phyloP scores from a whole-genome alignment of 2,888 invertebrate species.

The Tuberolachnus salignus region DNA sequence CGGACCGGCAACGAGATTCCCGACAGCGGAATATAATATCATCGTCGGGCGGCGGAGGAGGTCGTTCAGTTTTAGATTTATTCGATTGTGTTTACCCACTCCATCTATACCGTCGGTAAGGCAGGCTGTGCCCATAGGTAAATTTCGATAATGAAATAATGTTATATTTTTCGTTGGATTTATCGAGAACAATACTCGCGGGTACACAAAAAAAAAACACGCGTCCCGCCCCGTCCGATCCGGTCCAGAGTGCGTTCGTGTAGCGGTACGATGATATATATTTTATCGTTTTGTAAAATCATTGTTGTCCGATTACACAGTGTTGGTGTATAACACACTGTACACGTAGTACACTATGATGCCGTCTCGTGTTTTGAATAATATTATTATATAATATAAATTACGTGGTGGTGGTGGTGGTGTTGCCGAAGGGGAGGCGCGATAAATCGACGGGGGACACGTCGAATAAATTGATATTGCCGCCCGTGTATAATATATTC shows the following conservation, averaged over 20 bases:
- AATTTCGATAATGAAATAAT: too few species aligned
- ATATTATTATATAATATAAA: not conserved
- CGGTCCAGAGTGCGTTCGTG: constrained; percentile 1
- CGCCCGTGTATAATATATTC: not conserved
- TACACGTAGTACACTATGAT: not conserved
- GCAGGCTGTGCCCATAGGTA: too few species aligned
- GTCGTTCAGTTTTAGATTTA: too few species aligned
- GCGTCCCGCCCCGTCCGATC: not conserved
- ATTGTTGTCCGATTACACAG: constrained; percentile 11
- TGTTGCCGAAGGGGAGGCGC: not conserved
- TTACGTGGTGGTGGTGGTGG: too few species aligned
- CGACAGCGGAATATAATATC: not conserved
- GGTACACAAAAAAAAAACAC: too few species aligned
- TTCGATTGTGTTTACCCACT: too few species aligned
- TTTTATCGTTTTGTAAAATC: constrained; percentile 50
- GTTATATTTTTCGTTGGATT: too few species aligned
- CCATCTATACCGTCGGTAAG: too few species aligned
- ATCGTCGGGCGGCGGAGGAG: not conserved
- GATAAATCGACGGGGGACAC: constrained; percentile 43
- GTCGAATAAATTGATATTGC: constrained; percentile 50
- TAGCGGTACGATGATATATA: too few species aligned
- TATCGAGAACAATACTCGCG: too few species aligned
- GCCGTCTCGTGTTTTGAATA: constrained; percentile 34
- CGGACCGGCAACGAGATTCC: not conserved
- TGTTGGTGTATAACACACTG: not conserved